Base-by-base conservation (phyloP, 2,888 invertebrate genomes). In the Heliconius charithonia region DNA sequence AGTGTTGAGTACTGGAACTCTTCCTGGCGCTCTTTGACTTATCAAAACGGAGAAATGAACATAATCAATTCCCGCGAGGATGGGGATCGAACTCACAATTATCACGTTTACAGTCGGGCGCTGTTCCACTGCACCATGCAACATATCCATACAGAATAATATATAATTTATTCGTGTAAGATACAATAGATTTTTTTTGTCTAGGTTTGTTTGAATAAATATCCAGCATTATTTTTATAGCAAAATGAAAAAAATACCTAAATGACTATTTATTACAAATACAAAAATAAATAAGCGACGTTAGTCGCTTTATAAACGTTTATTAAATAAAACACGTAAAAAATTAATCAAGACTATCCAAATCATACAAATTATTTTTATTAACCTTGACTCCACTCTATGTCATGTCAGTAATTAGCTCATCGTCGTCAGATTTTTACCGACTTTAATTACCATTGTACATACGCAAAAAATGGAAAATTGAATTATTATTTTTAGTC, bases 361-460 rank as follows among this genome's bases (percentile, higher is more conserved):
- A 74, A 74, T 56, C 51, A 72, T 51, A 72, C 56, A 63, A 63
- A 74, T 56, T n/a, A 56, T 63, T 72, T 51, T n/a, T 27, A 72
- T 63, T 74, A 74, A 65, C 74, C 74, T 74, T 74, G 74, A 63
- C 63, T 22, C 62, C 25, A 63, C 37, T 74, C 62, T 62, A 63
- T 63, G 37, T 63, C 63, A 63, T 62, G 32, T 29, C 72, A 72
- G 72, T 45, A 74, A 74, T 74, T 63, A 63, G 74, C 63, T 45
- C 37, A 37, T 41, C 22, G 13, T 45, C 41, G 13, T 45, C 41
- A 45, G 27, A 65, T 45, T 74, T 41, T 27, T 41, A 13, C 27
- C 63, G 27, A 65, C 22, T 27, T 22, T 65, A 65, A 74, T 41
- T 74, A 62, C 9, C 27, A 62, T 32, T 73, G 37, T 32, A 62